Evolutionary conservation across 2,113 vertebrate species (phyloP), one percentile per base, ranked within the genome.

Genomic region (Aleadryas rufinucha): DNA sequence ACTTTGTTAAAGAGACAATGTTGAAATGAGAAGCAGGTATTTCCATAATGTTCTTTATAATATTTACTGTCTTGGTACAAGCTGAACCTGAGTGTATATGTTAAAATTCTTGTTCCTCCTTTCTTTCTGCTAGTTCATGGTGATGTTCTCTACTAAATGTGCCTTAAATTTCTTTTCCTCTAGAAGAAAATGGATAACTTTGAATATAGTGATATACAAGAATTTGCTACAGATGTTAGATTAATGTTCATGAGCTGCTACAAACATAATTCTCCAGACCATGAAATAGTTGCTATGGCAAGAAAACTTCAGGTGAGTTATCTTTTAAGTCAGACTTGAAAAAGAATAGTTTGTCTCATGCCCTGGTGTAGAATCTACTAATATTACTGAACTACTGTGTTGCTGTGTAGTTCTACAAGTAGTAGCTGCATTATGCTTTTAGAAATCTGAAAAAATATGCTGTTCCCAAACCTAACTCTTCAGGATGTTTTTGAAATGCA

Each of bases 241-340:
- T 95, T 99, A 89, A 99, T 99, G 99, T 99, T 99, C 91, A 98
- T 98, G 97, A 99, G 98, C 94, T 99, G 98, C 95, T 99, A 99
- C 94, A 98, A 98, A 94, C 98, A 95, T 80, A 99, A 99, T 94
- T 98, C 99, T 89, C 98, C 99, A 45, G 98, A 98, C 33, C 98
- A 98, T 59, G 98, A 99, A 94, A 97, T 99, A 39, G 98, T 99
- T 72, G 74, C 89, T 77, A 99, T 99, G 99, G 99, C 99, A 87
- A 98, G 98, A 93, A 99, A 98, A 94, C 98, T 99, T 42, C 99
- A 99, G 98, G 99, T 99, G 93, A 90, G 92, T 77, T 83, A 61
- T 52, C 30, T 41, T 19, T 53, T 33, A 84, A 63, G 33, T 71
- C 27, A 66, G 28, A 57, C 37, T 74, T 71, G 50, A 71, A 84